phyloP scores from a whole-genome alignment of 2,888 invertebrate genomes.

The Tenthredo amoena region DNA sequence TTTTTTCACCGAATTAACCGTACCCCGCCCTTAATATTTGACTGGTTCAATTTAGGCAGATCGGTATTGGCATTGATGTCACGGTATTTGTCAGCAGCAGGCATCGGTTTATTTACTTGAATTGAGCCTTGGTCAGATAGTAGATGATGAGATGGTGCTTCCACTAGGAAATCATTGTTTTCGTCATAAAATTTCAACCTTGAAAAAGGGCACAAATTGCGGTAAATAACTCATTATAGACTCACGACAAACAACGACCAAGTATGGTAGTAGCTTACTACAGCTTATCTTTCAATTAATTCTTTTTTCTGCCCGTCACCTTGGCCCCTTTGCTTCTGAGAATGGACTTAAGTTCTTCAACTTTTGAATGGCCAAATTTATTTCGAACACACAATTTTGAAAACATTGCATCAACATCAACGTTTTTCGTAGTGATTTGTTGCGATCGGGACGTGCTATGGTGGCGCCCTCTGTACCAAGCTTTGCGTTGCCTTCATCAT shows the following conservation, averaged over 20 bases:
- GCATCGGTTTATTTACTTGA: neutral
- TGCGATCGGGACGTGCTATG: neutral
- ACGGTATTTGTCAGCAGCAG: conserved; percentile 2
- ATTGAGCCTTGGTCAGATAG: neutral
- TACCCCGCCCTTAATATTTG: neutral
- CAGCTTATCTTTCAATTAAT: neutral
- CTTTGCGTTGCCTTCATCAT: neutral
- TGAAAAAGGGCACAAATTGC: neutral
- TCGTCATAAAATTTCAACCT: neutral
- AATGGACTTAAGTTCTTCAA: neutral
- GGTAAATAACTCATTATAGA: neutral
- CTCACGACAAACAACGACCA: neutral
- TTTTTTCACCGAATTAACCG: no score
- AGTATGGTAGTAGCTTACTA: neutral
- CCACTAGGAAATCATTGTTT: neutral
- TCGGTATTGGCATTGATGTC: neutral
- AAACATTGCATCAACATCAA: no score
- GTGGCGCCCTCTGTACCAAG: neutral
- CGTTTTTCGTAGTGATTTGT: no score
- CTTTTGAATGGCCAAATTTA: neutral
- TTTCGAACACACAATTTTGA: neutral
- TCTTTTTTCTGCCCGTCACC: neutral
- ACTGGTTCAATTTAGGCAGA: neutral
- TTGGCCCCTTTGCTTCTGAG: neutral
- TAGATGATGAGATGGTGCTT: conserved; percentile 1